Conservation (phyloP, 1,140 invertebrate species). For the Marisa cornuarietis region DNA sequence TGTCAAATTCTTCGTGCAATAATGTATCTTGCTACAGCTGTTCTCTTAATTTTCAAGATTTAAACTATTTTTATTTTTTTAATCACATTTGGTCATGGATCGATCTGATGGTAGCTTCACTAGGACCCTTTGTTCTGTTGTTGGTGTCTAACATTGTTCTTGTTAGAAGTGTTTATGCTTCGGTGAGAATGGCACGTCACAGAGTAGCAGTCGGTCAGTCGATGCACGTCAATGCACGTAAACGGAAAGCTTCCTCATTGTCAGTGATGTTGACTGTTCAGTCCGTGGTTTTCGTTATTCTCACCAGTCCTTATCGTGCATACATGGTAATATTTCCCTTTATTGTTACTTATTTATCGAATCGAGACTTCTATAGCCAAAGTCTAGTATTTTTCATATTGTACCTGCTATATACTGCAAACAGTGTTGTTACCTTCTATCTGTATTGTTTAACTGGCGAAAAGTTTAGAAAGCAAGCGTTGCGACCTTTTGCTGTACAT, state of each 20-base stretch:
- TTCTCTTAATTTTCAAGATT: too few relatives aligned
- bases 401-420: conserved; percentile 16
- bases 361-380: too few relatives aligned
- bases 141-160: not conserved
- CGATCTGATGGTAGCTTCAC: conserved; percentile 18
- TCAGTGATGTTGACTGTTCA: conserved; percentile 32
- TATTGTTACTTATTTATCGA: too few relatives aligned
- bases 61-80: too few relatives aligned
- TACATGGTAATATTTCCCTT: not conserved
- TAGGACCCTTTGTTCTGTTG: not conserved
- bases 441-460: conserved; percentile 27
- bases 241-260: conserved; percentile 16
- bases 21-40: too few relatives aligned
- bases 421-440: conserved; percentile 27
- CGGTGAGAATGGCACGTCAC: not conserved
- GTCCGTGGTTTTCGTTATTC: conserved; percentile 32
- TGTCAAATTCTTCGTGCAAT: not conserved
- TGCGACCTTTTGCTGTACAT: not conserved
- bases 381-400: not conserved
- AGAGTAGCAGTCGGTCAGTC: not conserved
- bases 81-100: conserved; percentile 36
- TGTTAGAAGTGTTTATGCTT: not conserved
- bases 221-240: not conserved
- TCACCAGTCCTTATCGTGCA: conserved; percentile 33
- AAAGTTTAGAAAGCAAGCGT: conserved; percentile 27